A percentile compares a stretch with the other conserved stretches of the same genome.
Evolutionary conservation across 2,888 invertebrate genomes (phyloP).

Genomic region (Alloscopus bannaensis): DNA sequence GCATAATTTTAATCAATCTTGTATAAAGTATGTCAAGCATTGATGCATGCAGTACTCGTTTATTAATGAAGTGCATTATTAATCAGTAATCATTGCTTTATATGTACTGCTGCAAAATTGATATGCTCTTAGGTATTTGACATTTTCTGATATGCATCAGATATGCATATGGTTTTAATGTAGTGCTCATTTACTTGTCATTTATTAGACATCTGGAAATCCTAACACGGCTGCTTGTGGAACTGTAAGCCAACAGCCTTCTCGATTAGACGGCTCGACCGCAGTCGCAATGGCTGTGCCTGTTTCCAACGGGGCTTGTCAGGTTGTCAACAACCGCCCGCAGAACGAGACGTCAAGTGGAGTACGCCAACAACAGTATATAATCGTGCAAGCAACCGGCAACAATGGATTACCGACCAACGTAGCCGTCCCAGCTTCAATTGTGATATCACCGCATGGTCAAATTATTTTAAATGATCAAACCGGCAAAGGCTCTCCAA

Average conservation of each 20-base stretch:
- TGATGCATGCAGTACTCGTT: no score
- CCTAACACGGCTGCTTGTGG: conserved; percentile 18
- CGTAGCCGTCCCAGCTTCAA: conserved; percentile 72
- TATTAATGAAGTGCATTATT: no score
- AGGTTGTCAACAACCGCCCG: neutral
- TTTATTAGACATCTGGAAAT: conserved; percentile 44
- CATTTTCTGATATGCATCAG: no score
- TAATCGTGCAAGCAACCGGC: conserved; percentile 72
- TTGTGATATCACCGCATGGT: conserved; percentile 70
- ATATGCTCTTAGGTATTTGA: no score
- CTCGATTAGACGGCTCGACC: conserved; percentile 18
- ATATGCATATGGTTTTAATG: no score
- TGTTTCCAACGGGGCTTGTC: conserved; percentile 38
- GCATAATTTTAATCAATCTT: no score
- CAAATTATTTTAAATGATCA: conserved; percentile 71
- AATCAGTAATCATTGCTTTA: no score
- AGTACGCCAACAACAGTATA: conserved; percentile 71
- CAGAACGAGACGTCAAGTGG: conserved; percentile 48
- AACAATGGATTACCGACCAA: conserved; percentile 72
- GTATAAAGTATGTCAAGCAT: no score
- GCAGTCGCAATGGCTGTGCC: conserved; percentile 57
- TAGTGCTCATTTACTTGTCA: neutral
- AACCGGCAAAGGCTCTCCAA: conserved; percentile 79
- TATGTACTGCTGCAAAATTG: no score
- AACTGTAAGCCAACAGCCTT: conserved; percentile 19